Evolutionary conservation across 2,113 vertebrate genomes (phyloP).

Genomic region (Oreocharis arfaki): DNA sequence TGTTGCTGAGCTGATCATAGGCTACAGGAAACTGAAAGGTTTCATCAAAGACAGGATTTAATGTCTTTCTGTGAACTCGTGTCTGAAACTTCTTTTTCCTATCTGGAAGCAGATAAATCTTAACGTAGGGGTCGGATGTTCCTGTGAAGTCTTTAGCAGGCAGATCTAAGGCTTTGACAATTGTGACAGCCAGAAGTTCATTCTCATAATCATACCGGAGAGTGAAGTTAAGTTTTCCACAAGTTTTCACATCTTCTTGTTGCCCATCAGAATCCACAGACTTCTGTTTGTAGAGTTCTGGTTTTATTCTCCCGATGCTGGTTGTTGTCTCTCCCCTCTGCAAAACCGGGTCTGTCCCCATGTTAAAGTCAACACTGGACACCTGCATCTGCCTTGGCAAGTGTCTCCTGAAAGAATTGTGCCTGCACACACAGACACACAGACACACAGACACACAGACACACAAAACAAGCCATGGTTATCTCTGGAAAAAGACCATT

Average conservation of each 20-base stretch:
- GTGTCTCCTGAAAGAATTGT: conserved; percentile 96
- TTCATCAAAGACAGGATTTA: conserved; percentile 94
- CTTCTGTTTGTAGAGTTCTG: conserved; percentile 96
- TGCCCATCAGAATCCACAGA: conserved; percentile 93
- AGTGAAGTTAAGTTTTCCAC: conserved; percentile 94
- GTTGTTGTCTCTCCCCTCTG: conserved; percentile 90
- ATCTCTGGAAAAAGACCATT: background rate
- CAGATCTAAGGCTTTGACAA: conserved; percentile 93
- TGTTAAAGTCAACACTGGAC: conserved; percentile 90
- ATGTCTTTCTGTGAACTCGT: conserved; percentile 93
- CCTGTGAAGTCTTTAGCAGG: conserved; percentile 95
- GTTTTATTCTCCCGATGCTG: conserved; percentile 96
- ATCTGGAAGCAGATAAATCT: conserved; percentile 96
- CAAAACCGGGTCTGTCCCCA: conserved; percentile 77
- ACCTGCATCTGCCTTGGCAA: conserved; percentile 96
- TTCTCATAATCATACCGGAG: conserved; percentile 93
- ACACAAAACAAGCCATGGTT: conserved; percentile 1
- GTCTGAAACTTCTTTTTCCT: conserved; percentile 99
- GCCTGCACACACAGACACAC: conserved; percentile 71
- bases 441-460: background rate
- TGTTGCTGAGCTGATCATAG: conserved; percentile 91
- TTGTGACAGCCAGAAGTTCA: conserved; percentile 87
- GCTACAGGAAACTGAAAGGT: conserved; percentile 90
- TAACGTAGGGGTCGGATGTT: conserved; percentile 95
- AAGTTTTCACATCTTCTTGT: conserved; percentile 83